Percentiles rank a stretch among this genome's conserved stretches.
Evolutionary conservation across 2,797 vertebrate genomes (phyloP).

Genomic region (Hydrocynus forskahlii): DNA sequence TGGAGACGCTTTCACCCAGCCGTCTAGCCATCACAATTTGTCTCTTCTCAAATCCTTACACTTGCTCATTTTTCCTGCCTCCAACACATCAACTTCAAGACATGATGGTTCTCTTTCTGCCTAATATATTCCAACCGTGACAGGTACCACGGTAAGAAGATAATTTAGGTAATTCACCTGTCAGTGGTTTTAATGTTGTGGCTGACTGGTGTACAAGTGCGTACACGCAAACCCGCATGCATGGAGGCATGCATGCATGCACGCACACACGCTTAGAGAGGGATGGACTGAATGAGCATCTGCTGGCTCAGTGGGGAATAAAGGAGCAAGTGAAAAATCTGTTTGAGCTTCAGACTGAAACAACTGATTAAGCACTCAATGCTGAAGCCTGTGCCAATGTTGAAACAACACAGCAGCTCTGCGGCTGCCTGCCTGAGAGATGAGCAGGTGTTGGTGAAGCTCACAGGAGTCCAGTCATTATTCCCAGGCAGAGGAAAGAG

Average conservation of each 20-base stretch:
- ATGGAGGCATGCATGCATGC: slow-evolving; percentile 11
- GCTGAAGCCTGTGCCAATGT: slow-evolving; percentile 20
- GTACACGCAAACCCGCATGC: slow-evolving; percentile 18
- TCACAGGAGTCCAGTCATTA: slow-evolving; percentile 40
- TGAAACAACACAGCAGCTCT: slow-evolving; percentile 12
- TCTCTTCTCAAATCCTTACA: too few species aligned
- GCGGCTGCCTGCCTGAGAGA: slow-evolving; percentile 6
- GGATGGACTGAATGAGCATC: slow-evolving; percentile 49
- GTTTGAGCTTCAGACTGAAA: slow-evolving; percentile 41
- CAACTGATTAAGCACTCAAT: slow-evolving; percentile 40
- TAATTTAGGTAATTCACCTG: too few species aligned
- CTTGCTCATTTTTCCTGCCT: too few species aligned
- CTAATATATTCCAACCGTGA: too few species aligned
- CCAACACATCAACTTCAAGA: too few species aligned
- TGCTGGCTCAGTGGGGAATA: slow-evolving; percentile 44
- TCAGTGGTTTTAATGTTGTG: too few species aligned
- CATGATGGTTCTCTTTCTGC: too few species aligned
- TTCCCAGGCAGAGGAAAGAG: slow-evolving; percentile 27
- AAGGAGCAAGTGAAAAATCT: slow-evolving; percentile 31
- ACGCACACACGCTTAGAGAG: slow-evolving; percentile 22
- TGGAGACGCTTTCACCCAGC: too few species aligned
- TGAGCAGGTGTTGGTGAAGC: slow-evolving; percentile 29
- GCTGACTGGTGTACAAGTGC: too few species aligned
- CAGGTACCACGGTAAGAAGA: too few species aligned
- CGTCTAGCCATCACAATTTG: too few species aligned